These are phyloP conservation scores for Arion vulgaris DNA, from an alignment of 1,140 invertebrate species.

Conservation along the genomic window DNA sequence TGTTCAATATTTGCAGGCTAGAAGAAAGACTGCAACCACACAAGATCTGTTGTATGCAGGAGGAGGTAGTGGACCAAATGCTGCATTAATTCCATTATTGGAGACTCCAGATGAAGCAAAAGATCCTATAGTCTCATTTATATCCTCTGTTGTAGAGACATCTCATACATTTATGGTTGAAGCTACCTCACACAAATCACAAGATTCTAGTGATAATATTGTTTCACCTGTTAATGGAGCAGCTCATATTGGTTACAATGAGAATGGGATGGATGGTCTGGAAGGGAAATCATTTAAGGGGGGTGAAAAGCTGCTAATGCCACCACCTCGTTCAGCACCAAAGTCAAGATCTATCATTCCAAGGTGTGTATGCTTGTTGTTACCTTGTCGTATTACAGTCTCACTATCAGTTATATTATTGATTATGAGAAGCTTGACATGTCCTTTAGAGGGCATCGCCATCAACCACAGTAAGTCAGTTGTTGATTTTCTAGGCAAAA, in stretches of 20 bases:
- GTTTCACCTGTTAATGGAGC: not conserved
- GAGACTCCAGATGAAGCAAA: slow-evolving; percentile 54
- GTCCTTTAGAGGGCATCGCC: too few relatives aligned
- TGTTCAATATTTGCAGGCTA: slow-evolving; percentile 73
- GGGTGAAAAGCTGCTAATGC: slow-evolving; percentile 22
- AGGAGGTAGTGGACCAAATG: slow-evolving; percentile 27
- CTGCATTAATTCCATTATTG: slow-evolving; percentile 45
- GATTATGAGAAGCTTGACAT: too few relatives aligned
- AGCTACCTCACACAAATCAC: not conserved
- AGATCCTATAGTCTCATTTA: not conserved
- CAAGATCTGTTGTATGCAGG: slow-evolving; percentile 80
- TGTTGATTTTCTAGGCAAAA: too few relatives aligned
- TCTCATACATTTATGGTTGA: not conserved
- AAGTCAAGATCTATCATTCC: slow-evolving; percentile 18
- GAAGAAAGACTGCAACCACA: slow-evolving; percentile 79
- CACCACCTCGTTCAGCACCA: not conserved
- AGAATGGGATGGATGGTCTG: not conserved
- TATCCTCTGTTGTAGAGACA: not conserved
- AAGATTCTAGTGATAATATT: not conserved
- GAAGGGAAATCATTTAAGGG: slow-evolving; percentile 22
- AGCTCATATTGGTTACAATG: not conserved
- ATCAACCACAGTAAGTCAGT: too few relatives aligned
- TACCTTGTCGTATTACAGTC: too few relatives aligned
- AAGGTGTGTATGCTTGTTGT: not conserved
- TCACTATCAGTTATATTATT: too few relatives aligned